Base-by-base conservation (phyloP, 2,797 vertebrate species). In the Cichlasoma orientale region DNA sequence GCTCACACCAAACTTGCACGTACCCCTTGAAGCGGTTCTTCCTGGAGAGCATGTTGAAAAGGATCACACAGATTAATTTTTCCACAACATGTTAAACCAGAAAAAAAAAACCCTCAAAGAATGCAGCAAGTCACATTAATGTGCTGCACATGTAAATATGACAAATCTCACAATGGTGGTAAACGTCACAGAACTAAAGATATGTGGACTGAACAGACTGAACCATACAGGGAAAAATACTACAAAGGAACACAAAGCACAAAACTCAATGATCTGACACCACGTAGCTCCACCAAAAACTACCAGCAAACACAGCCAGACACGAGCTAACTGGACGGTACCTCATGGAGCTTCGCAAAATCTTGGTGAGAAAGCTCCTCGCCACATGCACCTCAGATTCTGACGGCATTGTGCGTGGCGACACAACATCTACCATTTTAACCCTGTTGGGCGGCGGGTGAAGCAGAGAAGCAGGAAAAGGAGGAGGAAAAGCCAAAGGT, bases 311-410 rank as follows among this genome's bases (percentile, higher is more conserved):
- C 54, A 66, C 72, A 47, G 13, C 10, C 1, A 58, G 55, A 25
- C 6, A 14, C 23, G 41, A 25, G 5, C 18, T 66, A 10, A 33
- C 53, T 7, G 8, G 23, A 56, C 12, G 72, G 79, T 97, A 97
- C 97, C 97, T 98, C 97, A 97, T 96, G 5, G 97, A 97, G 91
- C 95, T 97, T 90, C 95, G 96, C 88, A 98, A 95, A 93, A 97
- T 97, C 96, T 97, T 98, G 77, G 87, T 96, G 84, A 98, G 96
- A 90, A 97, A 97, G 93, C 90, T 95, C 85, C 96, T 96, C 0
- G 97, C 97, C 94, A 96, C 85, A 21, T 94, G 94, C 86, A 96
- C 94, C 80, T 98, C 96, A 18, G 82, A 96, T 90, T 97, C 96
- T 90, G 96, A 95, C 0, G 95, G 92, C 95, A 96, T 95, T 91